Evolutionary conservation across 2,113 vertebrate species (phyloP), one percentile per base, ranked within the genome.

Genomic region (Chloropsis hardwickii): DNA sequence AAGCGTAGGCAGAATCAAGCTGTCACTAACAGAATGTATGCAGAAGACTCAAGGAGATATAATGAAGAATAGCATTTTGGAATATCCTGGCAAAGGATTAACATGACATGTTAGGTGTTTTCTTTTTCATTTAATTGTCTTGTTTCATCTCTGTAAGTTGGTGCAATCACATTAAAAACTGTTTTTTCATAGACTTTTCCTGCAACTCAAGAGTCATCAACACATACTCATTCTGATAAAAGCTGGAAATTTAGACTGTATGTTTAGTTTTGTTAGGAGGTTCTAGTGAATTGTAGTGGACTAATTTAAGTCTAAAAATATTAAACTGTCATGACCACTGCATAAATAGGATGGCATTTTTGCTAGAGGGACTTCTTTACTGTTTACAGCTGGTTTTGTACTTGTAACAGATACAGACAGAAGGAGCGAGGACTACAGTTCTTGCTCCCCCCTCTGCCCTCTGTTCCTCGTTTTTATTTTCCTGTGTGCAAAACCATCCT

Each of bases 391-490:
- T 95, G 85, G 50, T 81, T 93, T 95, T 90, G 67, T 58, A 69
- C 66, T 66, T 0, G 0, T 88, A 77, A 73, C 37, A 71, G 72
- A 90, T 86, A 86, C 51, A 88, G 86, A 85, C 92, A 95, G 95
- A 95, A 96, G 88, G 93, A 86, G 82, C 7, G 80, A 67, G 67
- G 82, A 83, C 76, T 92, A 81, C 17, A 93, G 95, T 92, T 96
- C 92, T 86, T 94, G 62, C 86, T 93, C 69, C 64, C 72, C 78
- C 39, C 61, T 86, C 85, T 94, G 90, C 93, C 95, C 94, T 90
- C 79, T 92, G 89, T 92, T 96, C 85, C 76, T 93, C 80, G 50
- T 88, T 95, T 93, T 90, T 93, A 45, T 88, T 86, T 92, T 77
- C 78, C 53, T 90, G 67, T 92, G 80, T 94, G 80, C 57, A 92